These are phyloP conservation scores for Nymphicus hollandicus DNA, from an alignment of 2,113 vertebrate genomes.

Conservation along the genomic window DNA sequence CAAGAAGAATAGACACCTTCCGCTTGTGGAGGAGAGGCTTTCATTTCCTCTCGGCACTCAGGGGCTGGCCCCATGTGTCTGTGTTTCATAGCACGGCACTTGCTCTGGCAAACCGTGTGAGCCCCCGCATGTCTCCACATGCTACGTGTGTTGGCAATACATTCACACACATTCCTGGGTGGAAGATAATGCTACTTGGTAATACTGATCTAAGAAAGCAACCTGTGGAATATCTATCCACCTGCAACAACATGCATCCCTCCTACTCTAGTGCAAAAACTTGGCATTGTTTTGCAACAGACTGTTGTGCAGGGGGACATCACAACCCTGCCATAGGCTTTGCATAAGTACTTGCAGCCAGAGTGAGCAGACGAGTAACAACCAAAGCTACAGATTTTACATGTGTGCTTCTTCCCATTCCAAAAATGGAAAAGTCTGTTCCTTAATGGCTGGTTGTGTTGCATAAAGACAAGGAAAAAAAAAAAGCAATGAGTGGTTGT, in stretches of 20 bases:
- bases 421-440: neutral
- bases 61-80: neutral
- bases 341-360: neutral
- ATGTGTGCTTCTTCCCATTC: neutral
- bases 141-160: fast-evolving
- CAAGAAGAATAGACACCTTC: neutral
- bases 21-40: neutral
- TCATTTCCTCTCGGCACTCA: neutral
- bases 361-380: neutral
- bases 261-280: neutral
- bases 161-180: neutral
- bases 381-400: neutral
- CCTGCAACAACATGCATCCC: neutral
- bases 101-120: fast-evolving
- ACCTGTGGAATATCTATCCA: neutral
- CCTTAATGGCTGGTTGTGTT: neutral
- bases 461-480: neutral
- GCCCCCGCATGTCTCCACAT: fast-evolving
- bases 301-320: fast-evolving
- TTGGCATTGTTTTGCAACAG: fast-evolving
- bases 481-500: neutral
- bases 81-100: neutral
- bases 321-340: neutral
- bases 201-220: neutral
- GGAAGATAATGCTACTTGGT: neutral